These are phyloP conservation scores for Sebastes iracundus DNA, from an alignment of 2,797 vertebrate species.

Conservation along the genomic window DNA sequence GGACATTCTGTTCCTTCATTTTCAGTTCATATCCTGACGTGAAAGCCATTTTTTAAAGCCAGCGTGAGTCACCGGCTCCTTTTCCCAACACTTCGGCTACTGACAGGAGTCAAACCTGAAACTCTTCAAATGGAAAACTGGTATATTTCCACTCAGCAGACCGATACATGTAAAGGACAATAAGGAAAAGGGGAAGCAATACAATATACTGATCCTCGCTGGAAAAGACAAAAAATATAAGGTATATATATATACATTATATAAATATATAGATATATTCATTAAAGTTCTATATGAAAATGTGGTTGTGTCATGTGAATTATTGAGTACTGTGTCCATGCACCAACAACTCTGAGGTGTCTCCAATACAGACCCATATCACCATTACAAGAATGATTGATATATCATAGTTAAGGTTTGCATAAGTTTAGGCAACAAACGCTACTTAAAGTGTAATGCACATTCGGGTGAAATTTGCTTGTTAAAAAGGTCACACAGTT, in stretches of 20 bases:
- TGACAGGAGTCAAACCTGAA: slow-evolving; percentile 37
- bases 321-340: not conserved
- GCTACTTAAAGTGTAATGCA: not conserved
- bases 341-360: not conserved
- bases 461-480: not conserved
- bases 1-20: not conserved
- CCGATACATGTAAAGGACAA: slow-evolving; percentile 39
- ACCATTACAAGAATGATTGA: not conserved
- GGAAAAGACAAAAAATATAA: slow-evolving; percentile 72
- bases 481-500: not conserved
- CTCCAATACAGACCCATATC: not conserved
- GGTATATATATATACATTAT: slow-evolving; percentile 42
- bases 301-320: slow-evolving; percentile 23
- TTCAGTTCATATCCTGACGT: slow-evolving; percentile 8
- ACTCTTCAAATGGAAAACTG: slow-evolving; percentile 25
- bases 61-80: slow-evolving; percentile 16
- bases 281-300: slow-evolving; percentile 81
- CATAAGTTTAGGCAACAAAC: not conserved
- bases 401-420: too few species aligned
- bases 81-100: slow-evolving; percentile 47
- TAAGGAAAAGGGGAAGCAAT: slow-evolving; percentile 76
- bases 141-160: slow-evolving; percentile 42
- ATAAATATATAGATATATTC: slow-evolving; percentile 72
- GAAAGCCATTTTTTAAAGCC: slow-evolving; percentile 40
- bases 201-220: slow-evolving; percentile 77